A percentile compares a stretch with the other conserved stretches of the same genome.
Conservation (phyloP, 2,888 invertebrate genomes). For the Amiota mariae region DNA sequence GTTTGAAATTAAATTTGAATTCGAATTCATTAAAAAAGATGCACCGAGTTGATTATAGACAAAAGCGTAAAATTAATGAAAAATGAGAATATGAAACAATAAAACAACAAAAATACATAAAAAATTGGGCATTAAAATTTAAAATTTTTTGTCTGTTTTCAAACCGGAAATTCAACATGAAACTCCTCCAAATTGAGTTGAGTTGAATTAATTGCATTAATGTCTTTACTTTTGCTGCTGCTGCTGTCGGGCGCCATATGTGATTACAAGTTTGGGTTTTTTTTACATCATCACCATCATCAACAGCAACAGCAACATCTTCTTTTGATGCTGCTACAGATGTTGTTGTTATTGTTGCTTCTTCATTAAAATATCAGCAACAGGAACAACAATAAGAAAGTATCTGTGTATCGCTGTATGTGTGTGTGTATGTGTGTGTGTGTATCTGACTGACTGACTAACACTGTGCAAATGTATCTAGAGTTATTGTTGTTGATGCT, state of each 20-base stretch:
- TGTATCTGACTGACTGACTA: background rate
- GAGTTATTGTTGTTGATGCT: background rate
- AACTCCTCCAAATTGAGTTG: background rate
- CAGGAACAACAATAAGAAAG: background rate
- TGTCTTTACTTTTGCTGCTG: slow-evolving; percentile 8
- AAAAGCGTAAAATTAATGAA: background rate
- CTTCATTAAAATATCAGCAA: background rate
- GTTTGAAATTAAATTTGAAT: background rate
- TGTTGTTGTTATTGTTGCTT: background rate
- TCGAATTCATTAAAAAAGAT: background rate
- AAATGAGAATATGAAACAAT: background rate
- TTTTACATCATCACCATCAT: background rate
- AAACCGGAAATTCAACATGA: slow-evolving; percentile 25
- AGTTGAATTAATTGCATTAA: slow-evolving; percentile 17
- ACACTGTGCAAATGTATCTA: background rate
- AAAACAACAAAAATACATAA: background rate
- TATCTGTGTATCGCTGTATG: background rate
- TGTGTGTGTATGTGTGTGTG: background rate
- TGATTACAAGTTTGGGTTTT: slow-evolving; percentile 24
- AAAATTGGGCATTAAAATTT: slow-evolving; percentile 13
- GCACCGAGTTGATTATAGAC: background rate
- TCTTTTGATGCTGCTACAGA: background rate
- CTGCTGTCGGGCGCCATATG: slow-evolving; percentile 16
- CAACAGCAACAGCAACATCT: too few species aligned
- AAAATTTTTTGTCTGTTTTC: background rate